Base-by-base conservation (phyloP, 2,797 vertebrate genomes). In the Melopsittacus undulatus region DNA sequence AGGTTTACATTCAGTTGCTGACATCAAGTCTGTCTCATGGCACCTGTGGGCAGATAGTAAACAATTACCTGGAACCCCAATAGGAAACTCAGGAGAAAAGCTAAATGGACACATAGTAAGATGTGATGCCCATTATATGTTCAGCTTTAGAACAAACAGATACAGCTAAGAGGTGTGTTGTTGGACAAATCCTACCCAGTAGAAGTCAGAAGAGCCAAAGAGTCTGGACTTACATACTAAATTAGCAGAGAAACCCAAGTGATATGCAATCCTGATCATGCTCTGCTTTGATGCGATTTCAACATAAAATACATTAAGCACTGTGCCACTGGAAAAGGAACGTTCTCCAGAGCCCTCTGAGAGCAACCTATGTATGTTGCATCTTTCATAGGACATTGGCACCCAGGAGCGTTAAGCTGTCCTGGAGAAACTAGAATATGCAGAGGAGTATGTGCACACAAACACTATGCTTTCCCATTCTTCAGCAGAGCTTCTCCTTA, bases 401-500 rank as follows among this genome's bases (percentile, higher is more conserved):
- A 43, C 2, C 9, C 27, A 79, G 52, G 48, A 83, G 11, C 0
- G 17, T 43, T 52, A 89, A 89, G 46, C 34, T 82, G 45, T 40
- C 26, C 89, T 63, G 51, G 17, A 90, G 77, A 84, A 91, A 69
- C 14, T 1, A 59, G 40, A 82, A 72, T 7, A 43, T 1, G 20
- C 0, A 1, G 19, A 68, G 22, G 32, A 56, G 15, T 67, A 43
- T 27, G n/a, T 3, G 1, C 9, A 40, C 17, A 34, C 9, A 43
- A 13, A 43, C 2, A 27, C 13, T 6, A 11, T 11, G 12, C 48
- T 82, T 74, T 68, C 69, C 34, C 56, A 45, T 79, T 78, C 72
- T 67, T 75, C 72, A 82, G 38, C n/a, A 51, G 42, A 16, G n/a
- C 22, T 94, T 62, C 66, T 78, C 74, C 51, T 90, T 75, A 84